phyloP scores from a whole-genome alignment of 2,888 invertebrate species.

The Ellobium chinense region DNA sequence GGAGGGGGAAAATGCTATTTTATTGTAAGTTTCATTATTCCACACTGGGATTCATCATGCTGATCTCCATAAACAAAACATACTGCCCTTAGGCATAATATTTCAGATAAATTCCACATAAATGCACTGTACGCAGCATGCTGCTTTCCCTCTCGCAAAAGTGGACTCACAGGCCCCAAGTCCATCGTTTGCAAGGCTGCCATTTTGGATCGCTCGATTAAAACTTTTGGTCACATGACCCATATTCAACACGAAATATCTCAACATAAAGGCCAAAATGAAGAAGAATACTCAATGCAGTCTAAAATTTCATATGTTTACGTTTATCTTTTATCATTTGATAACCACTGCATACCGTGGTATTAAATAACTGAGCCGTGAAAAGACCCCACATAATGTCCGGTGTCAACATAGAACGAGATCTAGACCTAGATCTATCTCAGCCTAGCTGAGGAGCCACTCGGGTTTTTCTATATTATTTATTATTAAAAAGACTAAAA shows the following conservation, averaged over 20 bases:
- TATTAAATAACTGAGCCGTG: neutral
- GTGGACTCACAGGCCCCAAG: neutral
- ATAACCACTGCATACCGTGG: neutral
- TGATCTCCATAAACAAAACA: neutral
- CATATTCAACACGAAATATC: neutral
- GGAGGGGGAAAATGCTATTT: neutral
- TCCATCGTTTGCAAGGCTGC: neutral
- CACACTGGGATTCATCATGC: neutral
- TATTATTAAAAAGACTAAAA: neutral
- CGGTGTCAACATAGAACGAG: neutral
- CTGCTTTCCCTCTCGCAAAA: neutral
- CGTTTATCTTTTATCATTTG: neutral
- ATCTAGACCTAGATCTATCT: neutral
- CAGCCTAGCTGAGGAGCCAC: neutral
- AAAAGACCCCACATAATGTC: neutral
- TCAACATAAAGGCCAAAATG: neutral
- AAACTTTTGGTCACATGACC: neutral
- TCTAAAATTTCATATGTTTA: neutral
- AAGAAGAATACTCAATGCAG: neutral
- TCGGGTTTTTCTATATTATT: neutral
- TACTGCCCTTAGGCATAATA: neutral
- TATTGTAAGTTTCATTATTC: neutral
- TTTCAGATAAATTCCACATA: neutral
- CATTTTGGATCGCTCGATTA: neutral
- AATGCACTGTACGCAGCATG: neutral